Conservation (phyloP, 2,797 vertebrate species). For the Microctenopoma lineatum region DNA sequence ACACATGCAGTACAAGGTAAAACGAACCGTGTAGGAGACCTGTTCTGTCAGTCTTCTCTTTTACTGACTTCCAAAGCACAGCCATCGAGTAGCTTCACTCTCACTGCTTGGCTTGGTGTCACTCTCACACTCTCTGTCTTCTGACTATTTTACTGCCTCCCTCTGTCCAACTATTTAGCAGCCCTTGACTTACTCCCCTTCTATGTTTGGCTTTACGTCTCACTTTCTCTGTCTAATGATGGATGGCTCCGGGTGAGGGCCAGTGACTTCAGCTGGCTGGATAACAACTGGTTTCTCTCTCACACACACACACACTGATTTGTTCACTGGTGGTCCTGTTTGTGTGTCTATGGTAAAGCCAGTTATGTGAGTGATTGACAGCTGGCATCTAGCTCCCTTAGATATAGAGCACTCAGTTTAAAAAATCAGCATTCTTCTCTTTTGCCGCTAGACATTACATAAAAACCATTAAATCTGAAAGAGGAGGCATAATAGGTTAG, state of each 20-base stretch:
- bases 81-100: constrained; percentile 20
- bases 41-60: constrained; percentile 6
- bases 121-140: not conserved
- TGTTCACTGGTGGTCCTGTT: constrained; percentile 57
- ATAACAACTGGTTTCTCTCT: constrained; percentile 65
- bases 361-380: constrained; percentile 71
- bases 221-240: constrained; percentile 61
- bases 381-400: constrained; percentile 60
- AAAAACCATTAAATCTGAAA: not conserved
- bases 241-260: constrained; percentile 70
- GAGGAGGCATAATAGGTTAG: not conserved
- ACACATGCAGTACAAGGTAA: constrained; percentile 5
- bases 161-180: constrained; percentile 52
- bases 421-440: not conserved
- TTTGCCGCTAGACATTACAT: not conserved
- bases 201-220: constrained; percentile 52
- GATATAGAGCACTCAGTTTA: constrained; percentile 36
- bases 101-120: constrained; percentile 9
- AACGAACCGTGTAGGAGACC: constrained; percentile 13
- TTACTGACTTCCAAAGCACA: not conserved
- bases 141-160: constrained; percentile 20
- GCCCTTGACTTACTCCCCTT: constrained; percentile 39
- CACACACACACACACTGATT: constrained; percentile 8
- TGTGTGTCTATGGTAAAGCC: constrained; percentile 43
- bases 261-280: constrained; percentile 65